phyloP scores from a whole-genome alignment of 2,888 invertebrate species.

The Eilema griseolum region DNA sequence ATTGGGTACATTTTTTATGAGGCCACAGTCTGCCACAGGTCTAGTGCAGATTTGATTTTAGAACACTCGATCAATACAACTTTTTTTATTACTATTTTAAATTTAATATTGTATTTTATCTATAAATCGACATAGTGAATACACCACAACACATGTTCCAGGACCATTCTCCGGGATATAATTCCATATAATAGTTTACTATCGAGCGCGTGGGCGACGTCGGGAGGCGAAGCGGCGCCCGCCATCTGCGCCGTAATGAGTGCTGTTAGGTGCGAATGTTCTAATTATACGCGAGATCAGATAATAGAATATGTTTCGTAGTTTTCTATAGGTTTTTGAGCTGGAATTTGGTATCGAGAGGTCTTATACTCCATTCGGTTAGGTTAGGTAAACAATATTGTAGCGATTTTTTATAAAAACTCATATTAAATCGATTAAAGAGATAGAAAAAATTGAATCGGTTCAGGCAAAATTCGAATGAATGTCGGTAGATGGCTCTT shows the following conservation, averaged over 20 bases:
- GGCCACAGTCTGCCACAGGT: too few species aligned
- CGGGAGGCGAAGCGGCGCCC: slow-evolving; percentile 37
- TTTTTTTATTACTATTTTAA: background rate
- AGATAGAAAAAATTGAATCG: too few species aligned
- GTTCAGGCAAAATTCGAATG: too few species aligned
- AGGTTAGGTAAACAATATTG: too few species aligned
- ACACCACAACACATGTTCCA: slow-evolving; percentile 30
- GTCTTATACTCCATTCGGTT: too few species aligned
- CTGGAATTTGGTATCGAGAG: too few species aligned
- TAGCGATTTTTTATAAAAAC: too few species aligned
- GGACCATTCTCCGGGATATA: slow-evolving; percentile 26
- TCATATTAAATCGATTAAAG: too few species aligned
- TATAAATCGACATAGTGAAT: slow-evolving; percentile 20
- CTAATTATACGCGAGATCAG: slow-evolving; percentile 21
- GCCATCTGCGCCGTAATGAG: slow-evolving; percentile 50
- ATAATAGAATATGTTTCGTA: slow-evolving; percentile 11
- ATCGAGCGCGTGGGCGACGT: slow-evolving; percentile 32
- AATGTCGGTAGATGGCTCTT: too few species aligned
- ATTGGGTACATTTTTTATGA: too few species aligned
- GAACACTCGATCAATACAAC: background rate
- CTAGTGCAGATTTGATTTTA: background rate
- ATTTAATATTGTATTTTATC: background rate
- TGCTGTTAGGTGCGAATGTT: slow-evolving; percentile 19
- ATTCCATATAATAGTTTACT: slow-evolving; percentile 37
- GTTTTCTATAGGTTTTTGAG: too few species aligned